Conservation (phyloP, 2,888 invertebrate species). For the Macaria liturata region DNA sequence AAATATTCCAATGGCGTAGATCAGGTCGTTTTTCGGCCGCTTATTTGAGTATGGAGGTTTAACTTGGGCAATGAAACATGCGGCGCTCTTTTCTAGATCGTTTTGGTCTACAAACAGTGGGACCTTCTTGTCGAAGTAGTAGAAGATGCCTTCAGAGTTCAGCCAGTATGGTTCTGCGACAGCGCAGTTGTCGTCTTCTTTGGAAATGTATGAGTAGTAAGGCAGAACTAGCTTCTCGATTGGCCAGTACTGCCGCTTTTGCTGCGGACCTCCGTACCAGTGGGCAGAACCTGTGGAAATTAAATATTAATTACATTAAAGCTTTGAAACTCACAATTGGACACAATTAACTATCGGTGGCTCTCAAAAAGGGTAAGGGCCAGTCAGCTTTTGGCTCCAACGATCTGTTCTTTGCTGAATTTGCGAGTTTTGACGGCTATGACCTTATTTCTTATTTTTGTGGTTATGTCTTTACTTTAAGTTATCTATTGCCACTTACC, state of each 20-base stretch:
- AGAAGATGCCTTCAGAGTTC: constrained; percentile 85
- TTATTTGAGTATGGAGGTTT: constrained; percentile 74
- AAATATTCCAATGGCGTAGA: constrained; percentile 85
- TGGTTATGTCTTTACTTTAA: too few species aligned
- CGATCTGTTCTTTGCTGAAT: too few species aligned
- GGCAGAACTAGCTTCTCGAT: constrained; percentile 77
- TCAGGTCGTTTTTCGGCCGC: constrained; percentile 66
- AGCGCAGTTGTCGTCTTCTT: constrained; percentile 81
- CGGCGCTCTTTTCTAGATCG: constrained; percentile 62
- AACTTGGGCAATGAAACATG: constrained; percentile 79
- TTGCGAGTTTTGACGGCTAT: too few species aligned
- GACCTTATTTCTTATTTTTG: too few species aligned
- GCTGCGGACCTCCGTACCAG: constrained; percentile 87
- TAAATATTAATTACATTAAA: too few species aligned
- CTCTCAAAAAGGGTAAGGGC: too few species aligned
- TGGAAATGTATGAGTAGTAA: constrained; percentile 82
- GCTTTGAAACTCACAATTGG: too few species aligned
- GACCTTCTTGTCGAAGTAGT: constrained; percentile 84
- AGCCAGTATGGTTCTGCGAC: constrained; percentile 87
- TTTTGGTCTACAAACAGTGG: constrained; percentile 88
- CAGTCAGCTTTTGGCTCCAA: too few species aligned
- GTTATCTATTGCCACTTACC: constrained; percentile 43
- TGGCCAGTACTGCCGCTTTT: constrained; percentile 84
- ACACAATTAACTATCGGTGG: too few species aligned
- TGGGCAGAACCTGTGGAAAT: constrained; percentile 55